Evolutionary conservation across 2,888 invertebrate genomes (phyloP).

Genomic region (Acrobasis repandana): DNA sequence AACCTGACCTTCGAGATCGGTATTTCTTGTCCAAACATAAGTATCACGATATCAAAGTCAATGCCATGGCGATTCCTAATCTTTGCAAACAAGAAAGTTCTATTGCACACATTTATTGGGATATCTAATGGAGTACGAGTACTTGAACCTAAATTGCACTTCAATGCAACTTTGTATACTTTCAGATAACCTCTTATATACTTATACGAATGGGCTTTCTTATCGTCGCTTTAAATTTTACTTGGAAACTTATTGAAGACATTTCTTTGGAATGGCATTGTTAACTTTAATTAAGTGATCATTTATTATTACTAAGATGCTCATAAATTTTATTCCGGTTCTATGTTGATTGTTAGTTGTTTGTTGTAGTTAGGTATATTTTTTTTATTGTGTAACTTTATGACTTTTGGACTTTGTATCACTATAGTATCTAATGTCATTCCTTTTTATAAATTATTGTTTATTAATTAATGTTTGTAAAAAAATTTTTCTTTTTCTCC

Average conservation of each 20-base stretch:
- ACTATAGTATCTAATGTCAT: too few relatives aligned
- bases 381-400: too few relatives aligned
- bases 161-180: slow-evolving; percentile 10
- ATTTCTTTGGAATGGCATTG: slow-evolving; percentile 1
- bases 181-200: slow-evolving; percentile 3
- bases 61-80: slow-evolving; percentile 7
- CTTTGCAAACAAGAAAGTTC: slow-evolving; percentile 12
- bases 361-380: too few relatives aligned
- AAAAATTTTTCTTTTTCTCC: too few relatives aligned
- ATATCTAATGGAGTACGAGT: slow-evolving; percentile 13
- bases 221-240: not conserved
- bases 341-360: too few relatives aligned
- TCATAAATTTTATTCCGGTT: too few relatives aligned
- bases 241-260: slow-evolving; percentile 1
- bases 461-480: too few relatives aligned
- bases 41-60: slow-evolving; percentile 3
- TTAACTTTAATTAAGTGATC: not conserved
- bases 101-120: slow-evolving; percentile 10
- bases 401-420: too few relatives aligned
- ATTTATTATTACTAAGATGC: too few relatives aligned
- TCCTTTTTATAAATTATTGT: too few relatives aligned
- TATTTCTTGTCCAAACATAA: not conserved
- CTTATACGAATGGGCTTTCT: not conserved
- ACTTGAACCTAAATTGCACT: slow-evolving; percentile 6
- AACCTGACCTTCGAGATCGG: slow-evolving; percentile 24